phyloP scores from a whole-genome alignment of 1,140 invertebrate genomes.

The Goniozus legneri region DNA sequence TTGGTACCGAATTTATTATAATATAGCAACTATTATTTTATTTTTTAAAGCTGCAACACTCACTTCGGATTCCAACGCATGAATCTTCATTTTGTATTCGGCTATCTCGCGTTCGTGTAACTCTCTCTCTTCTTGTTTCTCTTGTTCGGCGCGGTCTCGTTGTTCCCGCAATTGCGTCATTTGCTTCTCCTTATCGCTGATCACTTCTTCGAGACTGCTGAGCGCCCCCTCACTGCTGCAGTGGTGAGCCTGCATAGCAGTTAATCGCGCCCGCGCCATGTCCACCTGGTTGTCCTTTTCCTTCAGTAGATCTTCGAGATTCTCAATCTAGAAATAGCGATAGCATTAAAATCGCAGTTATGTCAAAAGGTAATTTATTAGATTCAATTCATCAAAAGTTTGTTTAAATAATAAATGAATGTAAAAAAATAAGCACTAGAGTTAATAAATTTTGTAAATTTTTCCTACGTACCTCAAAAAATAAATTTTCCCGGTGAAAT shows the following conservation, averaged over 20 bases:
- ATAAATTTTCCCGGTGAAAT: too few relatives aligned
- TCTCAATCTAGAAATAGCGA: constrained; percentile 79
- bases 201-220: constrained; percentile 90
- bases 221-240: constrained; percentile 89
- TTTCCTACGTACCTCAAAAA: too few relatives aligned
- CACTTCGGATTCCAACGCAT: constrained; percentile 81
- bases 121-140: constrained; percentile 93
- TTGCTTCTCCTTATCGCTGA: constrained; percentile 95
- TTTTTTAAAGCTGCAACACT: constrained; percentile 2
- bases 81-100: constrained; percentile 93
- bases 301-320: constrained; percentile 92
- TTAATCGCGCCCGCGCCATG: constrained; percentile 84
- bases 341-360: neutral
- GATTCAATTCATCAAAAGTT: too few relatives aligned
- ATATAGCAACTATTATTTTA: neutral
- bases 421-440: too few relatives aligned
- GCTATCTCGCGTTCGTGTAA: constrained; percentile 89
- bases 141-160: constrained; percentile 91
- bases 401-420: too few relatives aligned
- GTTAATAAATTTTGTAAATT: too few relatives aligned
- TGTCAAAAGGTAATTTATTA: too few relatives aligned
- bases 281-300: constrained; percentile 98
- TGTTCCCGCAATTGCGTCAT: constrained; percentile 89
- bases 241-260: constrained; percentile 88
- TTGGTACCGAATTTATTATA: neutral